Conservation (phyloP, 2,888 invertebrate genomes). For the Lasius platythorax region DNA sequence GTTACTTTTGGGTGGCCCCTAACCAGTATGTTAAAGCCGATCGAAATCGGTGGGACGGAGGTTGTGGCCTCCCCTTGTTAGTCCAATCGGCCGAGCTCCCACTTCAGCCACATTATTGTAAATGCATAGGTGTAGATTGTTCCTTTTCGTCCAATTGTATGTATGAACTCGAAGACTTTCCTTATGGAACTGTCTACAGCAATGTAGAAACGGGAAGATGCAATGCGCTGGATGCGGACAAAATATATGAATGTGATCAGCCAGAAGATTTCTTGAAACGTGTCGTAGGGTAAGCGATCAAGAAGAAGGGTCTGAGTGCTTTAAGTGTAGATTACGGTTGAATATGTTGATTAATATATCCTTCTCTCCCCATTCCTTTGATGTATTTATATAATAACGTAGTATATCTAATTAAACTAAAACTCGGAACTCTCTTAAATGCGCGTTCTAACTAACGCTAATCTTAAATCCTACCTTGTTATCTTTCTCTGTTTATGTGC, state of each 20-base stretch:
- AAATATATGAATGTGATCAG: constrained; percentile 80
- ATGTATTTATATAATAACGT: constrained; percentile 62
- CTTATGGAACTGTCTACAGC: constrained; percentile 39
- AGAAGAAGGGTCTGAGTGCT: constrained; percentile 90
- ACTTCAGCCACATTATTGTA: constrained; percentile 64
- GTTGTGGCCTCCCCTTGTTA: constrained; percentile 77
- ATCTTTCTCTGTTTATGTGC: too few relatives aligned
- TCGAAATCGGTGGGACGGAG: too few relatives aligned
- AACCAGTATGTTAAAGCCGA: too few relatives aligned
- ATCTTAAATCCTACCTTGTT: too few relatives aligned
- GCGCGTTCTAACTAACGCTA: too few relatives aligned
- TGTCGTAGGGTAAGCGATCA: constrained; percentile 92
- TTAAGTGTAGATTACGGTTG: constrained; percentile 83
- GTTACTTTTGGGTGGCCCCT: too few relatives aligned
- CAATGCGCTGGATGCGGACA: constrained; percentile 72
- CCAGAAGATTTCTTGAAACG: constrained; percentile 89
- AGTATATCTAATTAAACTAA: constrained; percentile 53
- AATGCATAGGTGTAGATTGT: constrained; percentile 55
- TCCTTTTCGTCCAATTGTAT: constrained; percentile 58
- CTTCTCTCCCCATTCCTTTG: constrained; percentile 39
- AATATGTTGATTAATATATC: constrained; percentile 51
- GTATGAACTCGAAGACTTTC: constrained; percentile 49
- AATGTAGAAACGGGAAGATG: constrained; percentile 50
- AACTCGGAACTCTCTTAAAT: too few relatives aligned
- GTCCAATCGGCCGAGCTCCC: constrained; percentile 75